A percentile compares a stretch with the other conserved stretches of the same genome.
These are phyloP conservation scores for Nasonovia ribisnigri DNA, from an alignment of 2,888 invertebrate species.

Conservation along the genomic window DNA sequence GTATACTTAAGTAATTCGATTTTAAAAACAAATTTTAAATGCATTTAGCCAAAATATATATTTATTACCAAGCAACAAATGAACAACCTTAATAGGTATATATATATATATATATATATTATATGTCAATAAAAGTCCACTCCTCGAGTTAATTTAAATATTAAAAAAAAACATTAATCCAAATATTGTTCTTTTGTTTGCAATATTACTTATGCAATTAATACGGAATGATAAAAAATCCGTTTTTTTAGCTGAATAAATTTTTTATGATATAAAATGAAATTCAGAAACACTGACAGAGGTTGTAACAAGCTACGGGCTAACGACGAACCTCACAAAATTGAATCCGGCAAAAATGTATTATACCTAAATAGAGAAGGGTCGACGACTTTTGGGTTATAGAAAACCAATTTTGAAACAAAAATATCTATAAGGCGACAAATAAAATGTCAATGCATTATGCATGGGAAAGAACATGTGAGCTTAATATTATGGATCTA, in stretches of 20 bases:
- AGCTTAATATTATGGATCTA: not conserved
- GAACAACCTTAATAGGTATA: not conserved
- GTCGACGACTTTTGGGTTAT: not conserved
- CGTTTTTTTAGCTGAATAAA: not conserved
- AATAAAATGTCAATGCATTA: not conserved
- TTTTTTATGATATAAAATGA: too few species aligned
- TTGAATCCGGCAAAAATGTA: not conserved
- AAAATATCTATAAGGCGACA: not conserved
- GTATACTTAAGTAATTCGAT: not conserved
- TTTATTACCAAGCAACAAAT: not conserved
- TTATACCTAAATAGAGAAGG: too few species aligned
- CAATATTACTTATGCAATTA: not conserved
- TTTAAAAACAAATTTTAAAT: too few species aligned
- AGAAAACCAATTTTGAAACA: constrained; percentile 6
- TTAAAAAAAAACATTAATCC: not conserved
- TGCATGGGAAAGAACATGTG: not conserved
- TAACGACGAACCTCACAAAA: not conserved
- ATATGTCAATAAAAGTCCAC: not conserved
- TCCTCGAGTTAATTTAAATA: not conserved
- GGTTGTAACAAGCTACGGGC: not conserved
- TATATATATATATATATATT: too few species aligned
- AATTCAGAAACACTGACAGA: not conserved
- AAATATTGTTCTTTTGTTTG: not conserved
- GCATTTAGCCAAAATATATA: not conserved
- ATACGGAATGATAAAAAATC: not conserved